Evolutionary conservation across 2,888 invertebrate genomes (phyloP), one percentile per base, ranked within the genome.

Genomic region (Napeogenes sylphis): DNA sequence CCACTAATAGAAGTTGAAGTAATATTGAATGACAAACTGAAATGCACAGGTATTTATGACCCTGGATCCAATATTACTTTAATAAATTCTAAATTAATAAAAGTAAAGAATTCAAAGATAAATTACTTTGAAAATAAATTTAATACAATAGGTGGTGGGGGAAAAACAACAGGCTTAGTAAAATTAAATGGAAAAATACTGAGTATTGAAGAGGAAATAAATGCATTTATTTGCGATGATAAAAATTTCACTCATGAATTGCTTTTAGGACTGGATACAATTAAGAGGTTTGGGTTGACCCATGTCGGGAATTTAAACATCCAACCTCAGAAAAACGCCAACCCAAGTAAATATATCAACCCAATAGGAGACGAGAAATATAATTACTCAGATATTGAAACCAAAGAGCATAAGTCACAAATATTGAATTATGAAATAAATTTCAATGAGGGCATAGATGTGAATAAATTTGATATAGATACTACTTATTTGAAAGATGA

Each of bases 261-360:
- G 42, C 62, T 63, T 59, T 63, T 63, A 45, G 62, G 62, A 63
- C 59, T 63, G 59, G 59, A 63, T 63, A 63, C 62, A 63, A 59
- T 56, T 59, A 63, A 63, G 59, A 21, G 45, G 55, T 62, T 21
- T 21, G 21, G 21, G 21, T 21, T 21, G 1, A 21, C 21, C 21
- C 1, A 21, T 21, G 21, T 1, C 8, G 21, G 21, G 21, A 21
- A 61, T 57, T 61, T 61, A 61, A 61, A 61, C 58, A 62, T 62
- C 62, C 62, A 59, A 63, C 58, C 59, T 51, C 59, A 63, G 47
- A 56, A 21, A 21, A 21, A 21, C 21, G 21, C 21, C 21, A 21
- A 21, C 21, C 21, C 21, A 21, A 21, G 21, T 21, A 21, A 21
- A 21, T 21, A 21, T 21, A 21, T 21, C 21, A 21, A 21, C 21